Evolutionary conservation across 2,113 vertebrate species (phyloP), one percentile per base, ranked within the genome.

Genomic region (Platysteira castanea): DNA sequence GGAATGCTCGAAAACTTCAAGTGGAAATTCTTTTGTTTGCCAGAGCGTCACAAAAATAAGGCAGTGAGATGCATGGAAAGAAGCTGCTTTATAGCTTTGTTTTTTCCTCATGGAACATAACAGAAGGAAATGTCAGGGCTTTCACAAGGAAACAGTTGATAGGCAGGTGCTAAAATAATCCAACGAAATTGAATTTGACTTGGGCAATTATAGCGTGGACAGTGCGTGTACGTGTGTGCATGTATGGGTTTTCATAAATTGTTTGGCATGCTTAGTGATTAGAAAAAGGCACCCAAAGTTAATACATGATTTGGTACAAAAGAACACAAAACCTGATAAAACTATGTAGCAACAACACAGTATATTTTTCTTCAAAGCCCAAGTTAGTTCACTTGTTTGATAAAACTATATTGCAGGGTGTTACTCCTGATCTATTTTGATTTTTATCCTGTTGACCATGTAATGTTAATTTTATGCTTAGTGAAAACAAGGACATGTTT

Each of bases 161-260:
- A 88, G 60, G 61, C 56, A 92, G 39, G 17, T 91, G 77, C 42
- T 77, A 92, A 95, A 93, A 93, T 78, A 59, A 50, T 44, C 46
- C 54, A 53, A 2, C 4, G 0, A 67, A 73, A 91, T 93, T 82
- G 39, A 94, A 89, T 81, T 68, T 79, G 35, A 9, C 35, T 67
- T 13, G 11, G 15, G 10, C 5, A 83, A 10, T 70, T 77, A 37
- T 6, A 56, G 14, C 37, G 27, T 28, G 65, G 31, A 57, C 19
- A 49, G 11, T 24, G 31, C 0, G 0, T 1, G 0, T 35, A 35
- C 0, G 0, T 54, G 35, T 3, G 0, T 18, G 16, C 24, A 22
- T 22, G 16, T 11, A 39, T 27, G 8, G 5, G 35, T 69, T 91
- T 92, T 95, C 47, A 15, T 61, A 71, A 87, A 69, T 24, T 33